Conservation (phyloP, 2,888 invertebrate species). For the Sceliomorpha sp. region DNA sequence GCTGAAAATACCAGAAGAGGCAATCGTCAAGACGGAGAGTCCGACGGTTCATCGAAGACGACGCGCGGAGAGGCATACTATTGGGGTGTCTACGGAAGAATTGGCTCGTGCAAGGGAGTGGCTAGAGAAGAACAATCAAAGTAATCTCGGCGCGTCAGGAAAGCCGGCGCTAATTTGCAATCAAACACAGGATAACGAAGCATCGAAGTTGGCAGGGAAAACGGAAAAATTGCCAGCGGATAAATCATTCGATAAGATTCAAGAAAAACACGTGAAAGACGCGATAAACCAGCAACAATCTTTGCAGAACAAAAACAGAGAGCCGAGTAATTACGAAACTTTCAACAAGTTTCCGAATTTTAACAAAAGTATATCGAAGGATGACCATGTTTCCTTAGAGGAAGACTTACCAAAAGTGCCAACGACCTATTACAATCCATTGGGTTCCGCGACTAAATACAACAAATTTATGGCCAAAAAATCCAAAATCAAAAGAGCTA, state of each 20-base stretch:
- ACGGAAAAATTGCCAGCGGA: slow-evolving; percentile 10
- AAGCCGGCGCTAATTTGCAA: slow-evolving; percentile 7
- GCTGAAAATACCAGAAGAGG: slow-evolving; percentile 73
- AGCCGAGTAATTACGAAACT: slow-evolving; percentile 22
- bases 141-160: slow-evolving; percentile 12
- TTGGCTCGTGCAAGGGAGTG: slow-evolving; percentile 88
- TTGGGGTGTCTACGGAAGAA: slow-evolving; percentile 91
- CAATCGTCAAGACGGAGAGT: slow-evolving; percentile 78
- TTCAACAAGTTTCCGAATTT: slow-evolving; percentile 13
- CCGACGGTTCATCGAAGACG: slow-evolving; percentile 81
- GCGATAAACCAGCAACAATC: slow-evolving; percentile 77
- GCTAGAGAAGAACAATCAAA: slow-evolving; percentile 83
- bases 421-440: slow-evolving; percentile 30
- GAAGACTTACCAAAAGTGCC: slow-evolving; percentile 21
- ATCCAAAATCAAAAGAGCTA: slow-evolving; percentile 91
- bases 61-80: slow-evolving; percentile 88
- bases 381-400: slow-evolving; percentile 36
- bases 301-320: slow-evolving; percentile 64
- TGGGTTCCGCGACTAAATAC: slow-evolving; percentile 18
- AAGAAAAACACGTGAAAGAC: slow-evolving; percentile 73
- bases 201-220: slow-evolving; percentile 6
- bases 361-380: slow-evolving; percentile 40
- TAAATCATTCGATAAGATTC: slow-evolving; percentile 52
- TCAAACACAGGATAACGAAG: slow-evolving; percentile 6
- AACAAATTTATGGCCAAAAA: slow-evolving; percentile 84